These are phyloP conservation scores for Brachyhypopomus occidentalis DNA, from an alignment of 2,113 vertebrate species.

Conservation along the genomic window DNA sequence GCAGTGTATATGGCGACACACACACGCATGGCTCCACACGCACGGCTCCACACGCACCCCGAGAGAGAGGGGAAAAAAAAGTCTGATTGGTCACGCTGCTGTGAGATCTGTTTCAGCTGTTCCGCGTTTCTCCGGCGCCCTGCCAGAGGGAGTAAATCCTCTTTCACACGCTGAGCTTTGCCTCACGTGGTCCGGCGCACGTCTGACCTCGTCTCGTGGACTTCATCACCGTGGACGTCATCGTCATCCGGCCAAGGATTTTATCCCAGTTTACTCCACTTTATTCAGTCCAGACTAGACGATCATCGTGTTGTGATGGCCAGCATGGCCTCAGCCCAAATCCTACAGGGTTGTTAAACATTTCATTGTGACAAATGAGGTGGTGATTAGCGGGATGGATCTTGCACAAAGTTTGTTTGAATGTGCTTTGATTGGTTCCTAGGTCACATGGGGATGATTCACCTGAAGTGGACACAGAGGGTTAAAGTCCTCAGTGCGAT, in stretches of 20 bases:
- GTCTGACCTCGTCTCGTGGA: not conserved
- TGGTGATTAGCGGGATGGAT: not conserved
- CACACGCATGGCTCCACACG: too few species aligned
- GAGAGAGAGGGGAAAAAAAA: slow-evolving; percentile 27
- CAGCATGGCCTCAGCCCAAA: not conserved
- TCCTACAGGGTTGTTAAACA: slow-evolving; percentile 9
- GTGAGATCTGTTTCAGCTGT: slow-evolving; percentile 45
- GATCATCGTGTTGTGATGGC: not conserved
- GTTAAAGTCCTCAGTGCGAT: slow-evolving; percentile 63
- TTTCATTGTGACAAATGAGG: not conserved
- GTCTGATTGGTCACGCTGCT: slow-evolving; percentile 62
- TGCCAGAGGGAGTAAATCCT: slow-evolving; percentile 8
- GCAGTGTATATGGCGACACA: too few species aligned
- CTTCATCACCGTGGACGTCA: not conserved
- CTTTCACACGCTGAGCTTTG: slow-evolving; percentile 1
- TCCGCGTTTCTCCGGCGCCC: slow-evolving; percentile 40
- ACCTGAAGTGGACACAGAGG: slow-evolving; percentile 54
- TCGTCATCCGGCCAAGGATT: not conserved
- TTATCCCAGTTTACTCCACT: not conserved
- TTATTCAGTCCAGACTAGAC: not conserved
- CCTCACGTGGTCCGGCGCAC: not conserved
- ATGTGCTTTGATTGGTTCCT: slow-evolving; percentile 22
- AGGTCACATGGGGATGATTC: slow-evolving; percentile 29
- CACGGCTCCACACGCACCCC: not conserved
- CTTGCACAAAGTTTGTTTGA: not conserved